Evolutionary conservation across 2,888 invertebrate species (phyloP).

Genomic region (Ichneumoninae sp.): DNA sequence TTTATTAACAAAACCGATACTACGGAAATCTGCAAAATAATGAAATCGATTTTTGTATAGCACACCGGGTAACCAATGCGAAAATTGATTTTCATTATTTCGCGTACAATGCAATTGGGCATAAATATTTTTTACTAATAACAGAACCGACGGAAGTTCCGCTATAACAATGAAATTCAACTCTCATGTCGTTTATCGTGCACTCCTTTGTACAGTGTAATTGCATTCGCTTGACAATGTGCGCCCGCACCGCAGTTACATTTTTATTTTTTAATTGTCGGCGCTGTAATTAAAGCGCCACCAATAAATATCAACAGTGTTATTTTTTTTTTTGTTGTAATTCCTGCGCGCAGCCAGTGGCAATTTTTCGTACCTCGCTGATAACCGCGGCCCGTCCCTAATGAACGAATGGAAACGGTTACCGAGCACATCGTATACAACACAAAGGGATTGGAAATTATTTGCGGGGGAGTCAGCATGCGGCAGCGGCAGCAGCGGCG

Average conservation of each 20-base stretch:
- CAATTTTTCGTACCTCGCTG: constrained; percentile 9
- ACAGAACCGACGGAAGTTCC: background rate
- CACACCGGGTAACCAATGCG: no score
- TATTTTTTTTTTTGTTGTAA: background rate
- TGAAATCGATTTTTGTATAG: no score
- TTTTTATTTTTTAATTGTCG: no score
- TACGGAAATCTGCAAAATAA: no score
- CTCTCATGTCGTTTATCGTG: background rate
- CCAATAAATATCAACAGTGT: background rate
- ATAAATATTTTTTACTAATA: no score
- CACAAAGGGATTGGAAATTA: constrained; percentile 39
- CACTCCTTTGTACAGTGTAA: background rate
- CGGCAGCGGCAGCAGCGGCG: background rate
- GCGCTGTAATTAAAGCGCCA: background rate
- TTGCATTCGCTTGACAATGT: no score
- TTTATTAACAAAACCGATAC: no score
- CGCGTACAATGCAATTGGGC: no score
- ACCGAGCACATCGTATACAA: constrained; percentile 11
- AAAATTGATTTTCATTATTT: no score
- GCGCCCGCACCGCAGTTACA: no score
- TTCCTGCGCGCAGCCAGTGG: background rate
- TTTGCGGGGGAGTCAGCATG: constrained; percentile 6
- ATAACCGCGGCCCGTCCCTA: constrained; percentile 10
- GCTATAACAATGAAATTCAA: background rate
- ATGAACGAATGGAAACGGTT: constrained; percentile 24